phyloP scores from a whole-genome alignment of 2,888 invertebrate species.

The Pandemis cinnamomeana region DNA sequence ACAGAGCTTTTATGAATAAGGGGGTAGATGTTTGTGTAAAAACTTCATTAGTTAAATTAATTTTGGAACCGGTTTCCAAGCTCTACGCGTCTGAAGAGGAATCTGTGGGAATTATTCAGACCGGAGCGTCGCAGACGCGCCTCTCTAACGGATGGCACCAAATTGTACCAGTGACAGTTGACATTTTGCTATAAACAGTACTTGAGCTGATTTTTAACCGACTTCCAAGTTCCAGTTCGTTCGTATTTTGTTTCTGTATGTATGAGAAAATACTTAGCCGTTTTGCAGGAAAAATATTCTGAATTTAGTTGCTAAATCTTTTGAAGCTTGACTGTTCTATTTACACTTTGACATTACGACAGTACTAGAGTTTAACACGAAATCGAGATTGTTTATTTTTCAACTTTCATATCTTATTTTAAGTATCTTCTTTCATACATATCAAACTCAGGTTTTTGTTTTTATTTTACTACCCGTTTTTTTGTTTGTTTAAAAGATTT shows the following conservation, averaged over 20 bases:
- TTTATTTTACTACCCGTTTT: too few species aligned
- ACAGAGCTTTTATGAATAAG: too few species aligned
- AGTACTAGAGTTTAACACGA: too few species aligned
- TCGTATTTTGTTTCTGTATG: neutral
- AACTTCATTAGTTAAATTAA: too few species aligned
- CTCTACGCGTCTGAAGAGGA: constrained; percentile 1
- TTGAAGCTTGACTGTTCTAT: neutral
- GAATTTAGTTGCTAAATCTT: neutral
- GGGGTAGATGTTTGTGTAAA: too few species aligned
- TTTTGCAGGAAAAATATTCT: too few species aligned
- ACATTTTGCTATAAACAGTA: neutral
- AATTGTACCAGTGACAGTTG: constrained; percentile 4
- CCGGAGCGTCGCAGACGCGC: constrained; percentile 9
- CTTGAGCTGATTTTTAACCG: neutral
- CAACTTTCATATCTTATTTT: too few species aligned
- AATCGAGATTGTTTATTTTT: too few species aligned
- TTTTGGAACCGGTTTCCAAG: neutral
- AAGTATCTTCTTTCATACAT: too few species aligned
- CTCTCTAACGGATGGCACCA: neutral
- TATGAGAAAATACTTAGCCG: neutral
- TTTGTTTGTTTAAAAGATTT: too few species aligned
- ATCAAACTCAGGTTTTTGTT: too few species aligned
- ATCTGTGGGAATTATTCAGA: constrained; percentile 7
- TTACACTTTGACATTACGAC: too few species aligned
- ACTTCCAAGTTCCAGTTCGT: neutral